A percentile compares a stretch with the other conserved stretches of the same genome.
Evolutionary conservation across 2,797 vertebrate species (phyloP).

Genomic region (Lepus oiostolus): DNA sequence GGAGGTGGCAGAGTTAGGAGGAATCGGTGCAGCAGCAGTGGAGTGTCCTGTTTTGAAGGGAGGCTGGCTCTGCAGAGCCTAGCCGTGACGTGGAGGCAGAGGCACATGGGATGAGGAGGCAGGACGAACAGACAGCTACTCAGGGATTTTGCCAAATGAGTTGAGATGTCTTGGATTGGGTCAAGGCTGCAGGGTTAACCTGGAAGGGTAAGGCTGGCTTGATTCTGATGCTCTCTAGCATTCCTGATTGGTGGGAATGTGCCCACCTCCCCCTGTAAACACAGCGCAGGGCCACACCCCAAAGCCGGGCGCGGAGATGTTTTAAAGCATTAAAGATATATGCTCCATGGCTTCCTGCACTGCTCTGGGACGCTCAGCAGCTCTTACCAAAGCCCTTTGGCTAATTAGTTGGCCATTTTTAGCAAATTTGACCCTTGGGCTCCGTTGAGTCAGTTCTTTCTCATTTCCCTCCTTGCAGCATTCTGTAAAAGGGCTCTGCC

Average conservation of each 20-base stretch:
- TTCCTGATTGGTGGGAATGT: not conserved
- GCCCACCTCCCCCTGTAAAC: not conserved
- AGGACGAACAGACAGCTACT: not conserved
- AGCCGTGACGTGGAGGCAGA: not conserved
- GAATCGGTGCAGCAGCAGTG: not conserved
- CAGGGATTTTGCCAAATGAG: not conserved
- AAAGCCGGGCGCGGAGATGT: not conserved
- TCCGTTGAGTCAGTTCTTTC: slow-evolving; percentile 13
- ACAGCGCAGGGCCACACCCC: fast-evolving
- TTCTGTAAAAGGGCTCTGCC: slow-evolving; percentile 5
- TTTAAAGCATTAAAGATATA: not conserved
- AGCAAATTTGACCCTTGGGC: slow-evolving; percentile 14
- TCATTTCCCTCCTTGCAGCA: not conserved
- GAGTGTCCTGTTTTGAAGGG: not conserved
- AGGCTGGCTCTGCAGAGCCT: not conserved
- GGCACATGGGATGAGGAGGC: no score
- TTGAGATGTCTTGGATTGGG: fast-evolving
- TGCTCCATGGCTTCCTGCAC: not conserved
- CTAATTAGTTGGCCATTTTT: slow-evolving; percentile 26
- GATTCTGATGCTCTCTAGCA: fast-evolving
- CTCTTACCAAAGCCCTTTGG: not conserved
- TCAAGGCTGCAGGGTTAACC: not conserved
- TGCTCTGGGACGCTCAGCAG: not conserved
- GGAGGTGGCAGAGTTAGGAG: not conserved
- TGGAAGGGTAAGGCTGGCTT: not conserved